phyloP scores from a whole-genome alignment of 1,140 invertebrate species.

The Ceratina japonica region DNA sequence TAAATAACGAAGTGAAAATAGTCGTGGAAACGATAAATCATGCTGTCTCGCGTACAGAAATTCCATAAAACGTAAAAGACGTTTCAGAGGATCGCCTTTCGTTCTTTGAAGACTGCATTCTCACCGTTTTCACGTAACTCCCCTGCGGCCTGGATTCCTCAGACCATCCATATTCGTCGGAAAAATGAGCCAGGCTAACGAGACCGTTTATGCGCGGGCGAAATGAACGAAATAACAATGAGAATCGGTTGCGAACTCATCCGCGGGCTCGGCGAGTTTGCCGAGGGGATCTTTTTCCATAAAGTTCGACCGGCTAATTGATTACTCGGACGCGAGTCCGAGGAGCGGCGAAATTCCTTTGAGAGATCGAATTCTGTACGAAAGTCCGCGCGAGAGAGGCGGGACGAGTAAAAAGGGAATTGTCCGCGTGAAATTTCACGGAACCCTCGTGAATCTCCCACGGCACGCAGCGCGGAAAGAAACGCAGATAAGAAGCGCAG shows the following conservation, averaged over 20 bases:
- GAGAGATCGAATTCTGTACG: conserved; percentile 15
- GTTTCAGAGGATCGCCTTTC: too few species aligned
- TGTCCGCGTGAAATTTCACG: conserved; percentile 33
- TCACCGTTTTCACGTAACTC: too few species aligned
- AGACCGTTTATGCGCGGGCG: not conserved
- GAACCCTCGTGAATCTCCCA: conserved; percentile 33
- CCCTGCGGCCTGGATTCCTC: too few species aligned
- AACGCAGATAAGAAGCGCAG: conserved; percentile 33
- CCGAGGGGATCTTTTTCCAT: not conserved
- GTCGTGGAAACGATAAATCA: too few species aligned
- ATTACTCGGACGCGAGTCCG: conserved; percentile 11
- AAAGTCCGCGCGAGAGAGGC: not conserved
- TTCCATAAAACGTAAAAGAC: too few species aligned
- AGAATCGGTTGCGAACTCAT: not conserved
- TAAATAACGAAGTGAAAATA: too few species aligned
- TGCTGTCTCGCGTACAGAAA: too few species aligned
- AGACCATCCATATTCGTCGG: not conserved
- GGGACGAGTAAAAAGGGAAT: conserved; percentile 1
- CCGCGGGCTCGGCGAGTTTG: too few species aligned
- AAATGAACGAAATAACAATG: not conserved
- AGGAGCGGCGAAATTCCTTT: conserved; percentile 22
- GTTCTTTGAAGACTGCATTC: too few species aligned
- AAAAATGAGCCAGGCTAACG: not conserved
- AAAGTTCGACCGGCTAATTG: conserved; percentile 21
- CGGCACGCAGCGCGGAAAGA: conserved; percentile 28